These are phyloP conservation scores for Cheiracanthium punctorium DNA, from an alignment of 2,888 invertebrate genomes.

Conservation along the genomic window DNA sequence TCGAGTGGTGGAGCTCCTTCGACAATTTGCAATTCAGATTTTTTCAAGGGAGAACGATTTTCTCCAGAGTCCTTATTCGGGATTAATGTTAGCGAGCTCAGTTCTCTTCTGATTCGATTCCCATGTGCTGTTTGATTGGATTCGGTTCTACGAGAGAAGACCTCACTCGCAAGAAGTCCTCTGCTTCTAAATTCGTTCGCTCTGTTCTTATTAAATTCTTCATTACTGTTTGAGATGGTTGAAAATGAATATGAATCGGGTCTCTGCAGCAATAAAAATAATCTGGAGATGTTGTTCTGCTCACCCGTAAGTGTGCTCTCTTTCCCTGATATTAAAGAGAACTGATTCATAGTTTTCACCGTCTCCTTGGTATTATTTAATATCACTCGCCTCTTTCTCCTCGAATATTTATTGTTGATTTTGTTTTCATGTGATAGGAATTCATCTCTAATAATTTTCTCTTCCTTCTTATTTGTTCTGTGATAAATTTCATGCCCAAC, in stretches of 20 bases:
- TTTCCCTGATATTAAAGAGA: neutral
- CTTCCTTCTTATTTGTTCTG: neutral
- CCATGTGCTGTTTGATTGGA: constrained; percentile 33
- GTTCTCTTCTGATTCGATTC: constrained; percentile 10
- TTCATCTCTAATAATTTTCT: neutral
- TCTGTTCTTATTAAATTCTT: constrained; percentile 11
- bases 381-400: neutral
- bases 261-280: neutral
- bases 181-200: constrained; percentile 4
- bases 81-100: constrained; percentile 26
- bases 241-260: constrained; percentile 7
- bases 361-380: neutral
- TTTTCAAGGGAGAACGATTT: constrained; percentile 45
- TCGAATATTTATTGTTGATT: neutral
- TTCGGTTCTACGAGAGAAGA: neutral
- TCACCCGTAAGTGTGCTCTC: neutral
- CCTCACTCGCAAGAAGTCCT: constrained; percentile 33
- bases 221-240: constrained; percentile 4
- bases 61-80: constrained; percentile 37
- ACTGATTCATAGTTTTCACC: neutral
- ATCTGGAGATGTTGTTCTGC: neutral
- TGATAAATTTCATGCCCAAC: neutral
- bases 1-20: constrained; percentile 42
- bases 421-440: neutral
- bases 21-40: constrained; percentile 67